These are phyloP conservation scores for Bombus turneri DNA, from an alignment of 1,140 invertebrate species.

Conservation along the genomic window DNA sequence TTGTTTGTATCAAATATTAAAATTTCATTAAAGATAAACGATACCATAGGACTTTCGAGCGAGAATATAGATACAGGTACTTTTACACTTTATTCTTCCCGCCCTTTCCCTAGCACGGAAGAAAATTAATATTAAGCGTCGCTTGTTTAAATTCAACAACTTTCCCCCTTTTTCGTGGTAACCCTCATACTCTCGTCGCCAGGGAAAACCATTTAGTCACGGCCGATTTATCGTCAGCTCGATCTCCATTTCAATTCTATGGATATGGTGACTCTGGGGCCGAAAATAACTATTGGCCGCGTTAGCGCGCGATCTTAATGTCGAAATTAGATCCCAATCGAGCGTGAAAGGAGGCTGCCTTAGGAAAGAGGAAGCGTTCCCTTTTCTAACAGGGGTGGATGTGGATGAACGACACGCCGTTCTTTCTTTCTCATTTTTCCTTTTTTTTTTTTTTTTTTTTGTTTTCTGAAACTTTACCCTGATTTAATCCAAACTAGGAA, in stretches of 20 bases:
- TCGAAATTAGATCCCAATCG: constrained; percentile 47
- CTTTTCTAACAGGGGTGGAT: not conserved
- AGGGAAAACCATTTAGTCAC: constrained; percentile 29
- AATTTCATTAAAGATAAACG: no score
- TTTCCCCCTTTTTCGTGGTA: not conserved
- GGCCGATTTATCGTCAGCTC: constrained; percentile 27
- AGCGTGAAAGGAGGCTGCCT: constrained; percentile 26
- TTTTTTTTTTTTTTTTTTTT: no score
- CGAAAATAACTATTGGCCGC: constrained; percentile 21
- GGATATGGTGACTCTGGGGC: not conserved
- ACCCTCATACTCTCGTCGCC: no score
- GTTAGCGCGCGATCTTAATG: constrained; percentile 29
- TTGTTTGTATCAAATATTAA: no score
- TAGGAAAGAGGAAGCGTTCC: not conserved
- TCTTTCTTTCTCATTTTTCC: no score
- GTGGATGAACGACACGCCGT: no score
- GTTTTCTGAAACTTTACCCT: no score
- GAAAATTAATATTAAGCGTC: constrained; percentile 32
- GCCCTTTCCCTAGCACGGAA: not conserved
- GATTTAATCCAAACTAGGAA: no score
- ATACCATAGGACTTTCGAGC: not conserved
- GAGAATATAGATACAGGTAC: not conserved
- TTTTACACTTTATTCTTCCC: not conserved
- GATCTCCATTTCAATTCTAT: constrained; percentile 33
- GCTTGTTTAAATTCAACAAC: constrained; percentile 44